Percentiles rank a stretch among this genome's conserved stretches.
These are phyloP conservation scores for Lasioglossum lativentre DNA, from an alignment of 2,888 invertebrate species.

Conservation along the genomic window DNA sequence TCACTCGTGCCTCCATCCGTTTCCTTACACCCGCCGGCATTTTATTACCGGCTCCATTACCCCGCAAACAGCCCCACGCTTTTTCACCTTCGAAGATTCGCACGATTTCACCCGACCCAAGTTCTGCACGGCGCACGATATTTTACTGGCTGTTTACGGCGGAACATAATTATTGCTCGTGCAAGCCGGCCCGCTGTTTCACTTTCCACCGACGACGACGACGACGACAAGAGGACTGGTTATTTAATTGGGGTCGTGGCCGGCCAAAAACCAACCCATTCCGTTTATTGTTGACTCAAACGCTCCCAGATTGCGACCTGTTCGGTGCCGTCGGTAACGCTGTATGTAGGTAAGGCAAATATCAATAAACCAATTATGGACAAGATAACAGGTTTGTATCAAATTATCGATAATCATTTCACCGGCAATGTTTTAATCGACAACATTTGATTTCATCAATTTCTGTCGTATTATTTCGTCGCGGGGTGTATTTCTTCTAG, in stretches of 20 bases:
- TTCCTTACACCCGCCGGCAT: slow-evolving; percentile 63
- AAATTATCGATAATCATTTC: too few species aligned
- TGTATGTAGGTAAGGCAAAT: too few species aligned
- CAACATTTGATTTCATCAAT: too few species aligned
- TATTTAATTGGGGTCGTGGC: slow-evolving; percentile 5
- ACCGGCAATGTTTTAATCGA: too few species aligned
- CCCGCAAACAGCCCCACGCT: slow-evolving; percentile 54
- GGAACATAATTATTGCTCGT: slow-evolving; percentile 69
- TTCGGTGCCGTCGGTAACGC: too few species aligned
- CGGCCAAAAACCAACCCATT: neutral
- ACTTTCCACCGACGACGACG: slow-evolving; percentile 8
- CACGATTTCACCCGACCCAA: slow-evolving; percentile 41
- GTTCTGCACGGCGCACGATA: slow-evolving; percentile 54
- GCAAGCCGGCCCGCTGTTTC: neutral
- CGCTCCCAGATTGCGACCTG: neutral
- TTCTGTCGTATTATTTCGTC: too few species aligned
- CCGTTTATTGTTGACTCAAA: neutral
- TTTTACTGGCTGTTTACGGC: slow-evolving; percentile 72
- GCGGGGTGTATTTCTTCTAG: too few species aligned
- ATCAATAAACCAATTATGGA: too few species aligned
- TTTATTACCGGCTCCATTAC: slow-evolving; percentile 76
- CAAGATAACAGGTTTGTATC: too few species aligned
- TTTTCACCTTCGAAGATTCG: slow-evolving; percentile 49
- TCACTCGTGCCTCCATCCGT: slow-evolving; percentile 49
- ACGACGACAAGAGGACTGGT: neutral